Base-by-base conservation (phyloP, 2,113 vertebrate species). In the Pavo muticus region DNA sequence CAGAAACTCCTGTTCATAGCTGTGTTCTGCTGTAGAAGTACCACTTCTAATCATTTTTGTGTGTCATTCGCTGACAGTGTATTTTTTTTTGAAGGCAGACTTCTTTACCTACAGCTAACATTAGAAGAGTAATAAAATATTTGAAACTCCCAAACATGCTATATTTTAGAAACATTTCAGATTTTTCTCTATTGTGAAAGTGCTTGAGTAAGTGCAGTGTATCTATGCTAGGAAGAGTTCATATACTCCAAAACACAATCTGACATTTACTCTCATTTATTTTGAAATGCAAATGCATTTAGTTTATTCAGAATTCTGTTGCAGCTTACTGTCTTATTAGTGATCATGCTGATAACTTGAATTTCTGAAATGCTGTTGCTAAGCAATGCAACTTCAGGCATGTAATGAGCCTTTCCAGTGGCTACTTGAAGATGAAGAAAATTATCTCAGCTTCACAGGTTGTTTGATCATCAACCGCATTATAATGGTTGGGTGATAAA, bases 351-450 rank as follows among this genome's bases (percentile, higher is more conserved):
- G 94, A 96, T 97, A 96, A 96, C 80, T 94, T 74, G 96, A 91
- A 95, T 94, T 97, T 96, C 92, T 97, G 77, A 97, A 97, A 97
- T 91, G 77, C 76, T 95, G 90, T 97, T 97, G 96, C 95, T 97
- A 97, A 97, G 96, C 91, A 95, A 89, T 97, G 81, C 91, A 97
- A 95, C 96, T 97, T 97, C 95, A 97, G 96, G 96, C 95, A 96
- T 97, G 95, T 96, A 97, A 97, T 94, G 94, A 97, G 95, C 87
- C 91, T 96, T 97, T 97, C 92, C 68, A 88, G 56, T 94, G 95
- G 93, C 95, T 94, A 97, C 95, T 95, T 96, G 92, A 95, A 94
- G 85, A 90, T 90, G 96, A 96, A 94, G 85, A 90, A 73, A 93
- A 93, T 84, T 93, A 84, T 96, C 79, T 94, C 71, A 87, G 91